Evolutionary conservation across 2,888 invertebrate genomes (phyloP).

Genomic region (Pristionchus arcanus): DNA sequence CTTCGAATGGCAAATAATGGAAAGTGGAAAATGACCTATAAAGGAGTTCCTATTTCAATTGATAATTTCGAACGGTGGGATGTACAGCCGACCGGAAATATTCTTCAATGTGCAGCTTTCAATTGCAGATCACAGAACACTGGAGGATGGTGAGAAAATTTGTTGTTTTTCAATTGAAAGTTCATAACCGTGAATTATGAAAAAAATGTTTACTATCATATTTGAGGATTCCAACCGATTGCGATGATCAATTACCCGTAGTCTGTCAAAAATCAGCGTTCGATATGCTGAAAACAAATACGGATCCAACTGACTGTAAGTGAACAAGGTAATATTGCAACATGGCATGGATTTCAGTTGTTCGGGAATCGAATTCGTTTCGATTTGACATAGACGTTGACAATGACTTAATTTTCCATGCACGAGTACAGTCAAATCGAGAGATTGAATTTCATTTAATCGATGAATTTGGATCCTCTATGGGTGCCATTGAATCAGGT

Average conservation of each 20-base stretch:
- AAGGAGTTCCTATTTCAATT: not conserved
- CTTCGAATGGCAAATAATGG: not conserved
- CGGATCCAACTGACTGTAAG: not conserved
- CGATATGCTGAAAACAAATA: not conserved
- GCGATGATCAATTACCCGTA: not conserved
- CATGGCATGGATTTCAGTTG: not conserved
- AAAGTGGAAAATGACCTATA: not conserved
- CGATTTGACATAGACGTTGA: not conserved
- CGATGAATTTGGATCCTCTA: not conserved
- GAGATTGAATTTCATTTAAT: not conserved
- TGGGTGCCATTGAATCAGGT: not conserved
- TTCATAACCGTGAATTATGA: not conserved
- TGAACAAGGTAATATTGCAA: not conserved
- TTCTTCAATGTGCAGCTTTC: not conserved
- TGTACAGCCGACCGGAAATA: not conserved
- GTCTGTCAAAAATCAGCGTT: not conserved
- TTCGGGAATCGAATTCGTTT: not conserved
- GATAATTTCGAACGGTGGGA: not conserved
- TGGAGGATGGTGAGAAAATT: not conserved
- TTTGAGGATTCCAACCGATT: not conserved
- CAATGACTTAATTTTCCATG: not conserved
- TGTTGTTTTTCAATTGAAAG: not conserved
- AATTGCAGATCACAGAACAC: not conserved
- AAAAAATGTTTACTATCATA: not conserved
- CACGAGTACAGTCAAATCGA: not conserved